These are phyloP conservation scores for Ectemnius cavifrons DNA, from an alignment of 2,888 invertebrate genomes.

Conservation along the genomic window DNA sequence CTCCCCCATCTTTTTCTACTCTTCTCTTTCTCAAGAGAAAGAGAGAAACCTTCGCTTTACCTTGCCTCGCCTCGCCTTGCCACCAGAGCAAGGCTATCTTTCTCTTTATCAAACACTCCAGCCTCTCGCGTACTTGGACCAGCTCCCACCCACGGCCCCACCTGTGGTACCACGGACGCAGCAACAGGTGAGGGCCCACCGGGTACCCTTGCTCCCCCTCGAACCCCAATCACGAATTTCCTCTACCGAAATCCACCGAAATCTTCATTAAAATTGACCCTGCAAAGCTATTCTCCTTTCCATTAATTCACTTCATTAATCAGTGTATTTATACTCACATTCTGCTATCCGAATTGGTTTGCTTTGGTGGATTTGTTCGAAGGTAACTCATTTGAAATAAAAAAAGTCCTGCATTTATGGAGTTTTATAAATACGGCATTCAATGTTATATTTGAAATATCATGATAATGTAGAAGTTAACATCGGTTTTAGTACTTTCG, in stretches of 20 bases:
- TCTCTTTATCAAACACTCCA: slow-evolving; percentile 68
- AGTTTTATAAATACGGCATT: too few species aligned
- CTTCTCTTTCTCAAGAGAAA: slow-evolving; percentile 29
- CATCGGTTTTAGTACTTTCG: too few species aligned
- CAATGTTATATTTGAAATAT: not conserved
- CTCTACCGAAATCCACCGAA: too few species aligned
- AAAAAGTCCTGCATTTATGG: too few species aligned
- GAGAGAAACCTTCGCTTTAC: slow-evolving; percentile 16
- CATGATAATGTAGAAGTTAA: too few species aligned
- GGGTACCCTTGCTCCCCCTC: slow-evolving; percentile 48
- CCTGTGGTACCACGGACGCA: slow-evolving; percentile 62
- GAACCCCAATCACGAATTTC: slow-evolving; percentile 16
- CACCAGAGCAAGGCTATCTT: slow-evolving; percentile 61
- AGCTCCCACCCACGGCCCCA: slow-evolving; percentile 71
- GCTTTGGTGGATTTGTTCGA: too few species aligned
- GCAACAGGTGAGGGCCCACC: slow-evolving; percentile 73
- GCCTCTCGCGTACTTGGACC: slow-evolving; percentile 63
- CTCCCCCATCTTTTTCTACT: slow-evolving; percentile 27
- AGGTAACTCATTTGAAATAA: too few species aligned
- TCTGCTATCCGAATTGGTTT: too few species aligned
- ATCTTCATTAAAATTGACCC: not conserved
- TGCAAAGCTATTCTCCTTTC: not conserved
- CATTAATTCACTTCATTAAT: not conserved
- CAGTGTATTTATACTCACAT: too few species aligned
- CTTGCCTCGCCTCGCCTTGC: not conserved